phyloP scores from a whole-genome alignment of 2,113 vertebrate genomes.

The Cyphomyrus plagiostoma region DNA sequence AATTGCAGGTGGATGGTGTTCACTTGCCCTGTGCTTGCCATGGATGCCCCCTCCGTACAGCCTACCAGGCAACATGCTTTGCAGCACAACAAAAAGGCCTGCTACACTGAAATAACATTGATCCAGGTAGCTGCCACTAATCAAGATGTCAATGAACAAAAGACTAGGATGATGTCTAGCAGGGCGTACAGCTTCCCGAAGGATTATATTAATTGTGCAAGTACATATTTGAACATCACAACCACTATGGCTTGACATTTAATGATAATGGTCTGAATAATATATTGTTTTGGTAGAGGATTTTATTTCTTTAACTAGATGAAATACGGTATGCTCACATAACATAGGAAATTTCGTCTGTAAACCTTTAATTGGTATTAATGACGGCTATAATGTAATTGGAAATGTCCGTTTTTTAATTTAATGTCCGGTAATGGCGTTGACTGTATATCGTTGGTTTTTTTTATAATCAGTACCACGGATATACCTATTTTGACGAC shows the following conservation, averaged over 20 bases:
- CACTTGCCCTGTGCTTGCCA: constrained; percentile 48
- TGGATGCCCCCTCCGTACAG: constrained; percentile 44
- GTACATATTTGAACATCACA: background rate
- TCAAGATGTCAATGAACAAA: constrained; percentile 21
- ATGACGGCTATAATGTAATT: background rate
- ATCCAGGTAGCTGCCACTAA: constrained; percentile 45
- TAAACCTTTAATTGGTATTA: background rate
- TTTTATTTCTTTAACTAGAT: background rate
- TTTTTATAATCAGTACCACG: background rate
- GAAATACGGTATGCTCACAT: background rate
- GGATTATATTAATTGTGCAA: background rate
- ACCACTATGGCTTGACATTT: background rate
- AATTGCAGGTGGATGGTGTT: constrained; percentile 50
- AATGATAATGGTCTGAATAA: background rate
- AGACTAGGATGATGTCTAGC: background rate
- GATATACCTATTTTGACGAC: background rate
- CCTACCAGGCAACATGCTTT: constrained; percentile 51
- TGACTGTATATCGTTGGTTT: background rate
- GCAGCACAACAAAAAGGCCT: constrained; percentile 47
- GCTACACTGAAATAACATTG: constrained; percentile 49
- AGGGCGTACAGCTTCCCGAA: background rate
- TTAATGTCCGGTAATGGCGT: background rate
- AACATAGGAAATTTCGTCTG: background rate
- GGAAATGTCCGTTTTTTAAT: background rate
- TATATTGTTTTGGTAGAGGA: background rate